Evolutionary conservation across 1,140 invertebrate genomes (phyloP).

Genomic region (Aricia agestis): DNA sequence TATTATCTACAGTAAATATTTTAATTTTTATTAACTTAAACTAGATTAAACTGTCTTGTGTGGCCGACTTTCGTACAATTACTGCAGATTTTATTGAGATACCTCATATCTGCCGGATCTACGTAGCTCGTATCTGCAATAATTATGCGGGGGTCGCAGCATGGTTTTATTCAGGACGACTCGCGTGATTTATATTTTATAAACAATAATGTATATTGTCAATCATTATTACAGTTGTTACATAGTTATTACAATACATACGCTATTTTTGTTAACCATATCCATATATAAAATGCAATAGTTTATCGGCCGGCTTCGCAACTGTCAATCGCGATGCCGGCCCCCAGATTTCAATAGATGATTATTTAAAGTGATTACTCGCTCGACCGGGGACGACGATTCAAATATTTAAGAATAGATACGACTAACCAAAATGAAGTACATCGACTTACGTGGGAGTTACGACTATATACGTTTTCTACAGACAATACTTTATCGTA

Average conservation of each 20-base stretch:
- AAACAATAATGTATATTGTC: slow-evolving; percentile 63
- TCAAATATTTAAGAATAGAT: slow-evolving; percentile 58
- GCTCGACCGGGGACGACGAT: slow-evolving; percentile 51
- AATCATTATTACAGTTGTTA: slow-evolving; percentile 64
- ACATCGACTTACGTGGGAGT: slow-evolving; percentile 38
- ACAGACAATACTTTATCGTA: slow-evolving; percentile 35
- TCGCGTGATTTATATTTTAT: slow-evolving; percentile 62
- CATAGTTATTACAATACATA: slow-evolving; percentile 70
- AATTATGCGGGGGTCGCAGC: slow-evolving; percentile 27
- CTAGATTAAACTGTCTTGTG: slow-evolving; percentile 28
- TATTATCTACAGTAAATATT: slow-evolving; percentile 64
- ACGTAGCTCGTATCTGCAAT: slow-evolving; percentile 4
- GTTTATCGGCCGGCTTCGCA: slow-evolving; percentile 44
- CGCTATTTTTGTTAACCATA: slow-evolving; percentile 69
- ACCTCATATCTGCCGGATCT: too few species aligned
- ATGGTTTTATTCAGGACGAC: slow-evolving; percentile 36
- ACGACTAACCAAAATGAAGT: slow-evolving; percentile 36
- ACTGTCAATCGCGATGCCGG: slow-evolving; percentile 30
- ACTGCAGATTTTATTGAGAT: background rate
- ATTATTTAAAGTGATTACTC: slow-evolving; percentile 65
- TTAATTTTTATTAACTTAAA: slow-evolving; percentile 60
- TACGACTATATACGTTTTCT: slow-evolving; percentile 32
- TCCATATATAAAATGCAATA: slow-evolving; percentile 73
- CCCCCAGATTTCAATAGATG: slow-evolving; percentile 65
- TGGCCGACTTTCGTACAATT: background rate